phyloP scores from a whole-genome alignment of 2,888 invertebrate genomes.

The Chymomyza caudatula region DNA sequence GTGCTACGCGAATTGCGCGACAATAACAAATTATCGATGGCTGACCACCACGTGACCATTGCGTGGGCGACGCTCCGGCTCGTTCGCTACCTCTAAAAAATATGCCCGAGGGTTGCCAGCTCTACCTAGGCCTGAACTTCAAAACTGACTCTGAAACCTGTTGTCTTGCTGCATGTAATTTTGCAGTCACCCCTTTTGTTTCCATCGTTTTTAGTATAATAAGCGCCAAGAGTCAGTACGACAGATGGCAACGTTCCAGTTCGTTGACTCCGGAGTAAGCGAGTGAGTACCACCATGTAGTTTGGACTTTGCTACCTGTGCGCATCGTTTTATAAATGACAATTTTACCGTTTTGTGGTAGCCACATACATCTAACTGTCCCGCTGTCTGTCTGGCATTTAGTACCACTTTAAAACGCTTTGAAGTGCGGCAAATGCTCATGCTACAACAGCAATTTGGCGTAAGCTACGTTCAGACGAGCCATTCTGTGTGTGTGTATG shows the following conservation, averaged over 20 bases:
- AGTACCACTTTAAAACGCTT: conserved; percentile 43
- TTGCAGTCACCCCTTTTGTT: conserved; percentile 57
- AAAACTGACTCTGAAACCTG: conserved; percentile 60
- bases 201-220: neutral
- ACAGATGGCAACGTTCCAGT: conserved; percentile 49
- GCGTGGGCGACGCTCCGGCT: neutral
- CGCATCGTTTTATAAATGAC: conserved; percentile 55
- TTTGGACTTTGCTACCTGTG: conserved; percentile 34
- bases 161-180: conserved; percentile 58
- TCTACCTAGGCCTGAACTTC: conserved; percentile 11
- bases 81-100: neutral
- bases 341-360: conserved; percentile 63
- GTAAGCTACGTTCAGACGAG: conserved; percentile 21
- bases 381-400: neutral
- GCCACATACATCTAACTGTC: neutral
- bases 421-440: conserved; percentile 30
- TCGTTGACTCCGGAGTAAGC: conserved; percentile 56
- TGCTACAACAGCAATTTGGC: conserved; percentile 11
- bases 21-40: conserved; percentile 66
- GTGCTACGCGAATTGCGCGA: conserved; percentile 56
- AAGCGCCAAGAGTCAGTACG: conserved; percentile 36
- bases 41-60: neutral
- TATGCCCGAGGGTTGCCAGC: neutral
- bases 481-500: too few relatives aligned
- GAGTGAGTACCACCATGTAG: neutral